Evolutionary conservation across 2,888 invertebrate genomes (phyloP).

Genomic region (Andrena chrysosceles): DNA sequence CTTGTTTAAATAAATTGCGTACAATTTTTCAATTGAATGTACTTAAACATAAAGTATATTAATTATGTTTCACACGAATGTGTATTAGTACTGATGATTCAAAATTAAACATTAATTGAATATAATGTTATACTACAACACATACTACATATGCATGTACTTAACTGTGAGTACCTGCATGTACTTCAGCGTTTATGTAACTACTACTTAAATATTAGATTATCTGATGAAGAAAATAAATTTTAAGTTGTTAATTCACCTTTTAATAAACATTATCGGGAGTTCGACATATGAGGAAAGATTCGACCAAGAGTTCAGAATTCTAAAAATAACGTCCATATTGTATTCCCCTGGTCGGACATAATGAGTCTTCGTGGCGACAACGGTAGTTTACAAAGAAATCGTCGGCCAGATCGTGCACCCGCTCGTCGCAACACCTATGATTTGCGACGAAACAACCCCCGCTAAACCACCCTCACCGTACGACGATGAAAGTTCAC

Average conservation of each 20-base stretch:
- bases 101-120: too few species aligned
- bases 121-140: too few species aligned
- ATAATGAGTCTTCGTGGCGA: conserved; percentile 74
- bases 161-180: neutral
- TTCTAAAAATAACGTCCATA: conserved; percentile 68
- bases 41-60: too few species aligned
- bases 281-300: conserved; percentile 10
- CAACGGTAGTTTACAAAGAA: conserved; percentile 72
- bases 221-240: neutral
- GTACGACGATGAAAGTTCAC: conserved; percentile 48
- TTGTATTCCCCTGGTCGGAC: conserved; percentile 56
- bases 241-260: neutral
- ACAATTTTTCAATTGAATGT: too few species aligned
- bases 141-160: neutral
- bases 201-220: neutral
- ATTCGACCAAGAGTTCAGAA: conserved; percentile 43
- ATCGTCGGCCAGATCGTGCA: conserved; percentile 71
- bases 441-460: conserved; percentile 74
- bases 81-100: too few species aligned
- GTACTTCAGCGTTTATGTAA: neutral
- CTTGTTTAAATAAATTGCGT: too few species aligned
- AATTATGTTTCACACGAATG: too few species aligned
- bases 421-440: conserved; percentile 72
- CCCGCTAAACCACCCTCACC: conserved; percentile 29
- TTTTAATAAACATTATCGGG: conserved; percentile 3